These are phyloP conservation scores for Malurus cyaneus DNA, from an alignment of 2,113 vertebrate species.

Conservation along the genomic window DNA sequence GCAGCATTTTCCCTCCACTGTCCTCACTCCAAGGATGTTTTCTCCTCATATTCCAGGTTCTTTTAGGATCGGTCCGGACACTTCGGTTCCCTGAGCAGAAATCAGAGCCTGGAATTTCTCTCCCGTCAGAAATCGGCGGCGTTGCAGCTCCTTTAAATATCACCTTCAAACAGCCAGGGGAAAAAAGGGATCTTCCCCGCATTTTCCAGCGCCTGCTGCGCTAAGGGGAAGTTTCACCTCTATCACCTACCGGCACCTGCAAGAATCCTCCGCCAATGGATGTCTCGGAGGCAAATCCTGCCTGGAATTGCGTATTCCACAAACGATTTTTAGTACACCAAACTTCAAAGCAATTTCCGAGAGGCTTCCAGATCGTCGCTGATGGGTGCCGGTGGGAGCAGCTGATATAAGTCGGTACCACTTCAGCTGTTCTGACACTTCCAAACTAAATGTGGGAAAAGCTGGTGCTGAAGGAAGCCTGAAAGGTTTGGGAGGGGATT, in stretches of 20 bases:
- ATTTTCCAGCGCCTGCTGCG: background rate
- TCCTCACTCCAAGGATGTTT: accelerated
- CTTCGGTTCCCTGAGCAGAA: accelerated
- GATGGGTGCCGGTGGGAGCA: background rate
- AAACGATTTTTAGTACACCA: accelerated
- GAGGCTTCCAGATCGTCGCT: background rate
- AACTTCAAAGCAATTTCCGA: background rate
- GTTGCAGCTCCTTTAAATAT: background rate
- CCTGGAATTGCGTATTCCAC: accelerated
- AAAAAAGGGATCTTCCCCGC: background rate
- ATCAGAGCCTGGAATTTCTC: background rate
- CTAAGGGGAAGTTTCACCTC: background rate
- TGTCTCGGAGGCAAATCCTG: background rate
- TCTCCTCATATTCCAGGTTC: accelerated
- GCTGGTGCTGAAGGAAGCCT: background rate
- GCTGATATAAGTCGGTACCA: background rate
- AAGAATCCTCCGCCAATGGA: accelerated
- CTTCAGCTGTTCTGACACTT: background rate
- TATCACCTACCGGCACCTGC: background rate
- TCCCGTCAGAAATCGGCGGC: background rate
- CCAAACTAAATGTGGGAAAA: accelerated
- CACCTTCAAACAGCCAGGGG: background rate
- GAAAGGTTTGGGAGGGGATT: background rate
- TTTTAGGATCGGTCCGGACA: accelerated
- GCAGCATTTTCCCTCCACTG: accelerated